Evolutionary conservation across 2,113 vertebrate species (phyloP), one percentile per base, ranked within the genome.

Genomic region (Brachirus orientalis): DNA sequence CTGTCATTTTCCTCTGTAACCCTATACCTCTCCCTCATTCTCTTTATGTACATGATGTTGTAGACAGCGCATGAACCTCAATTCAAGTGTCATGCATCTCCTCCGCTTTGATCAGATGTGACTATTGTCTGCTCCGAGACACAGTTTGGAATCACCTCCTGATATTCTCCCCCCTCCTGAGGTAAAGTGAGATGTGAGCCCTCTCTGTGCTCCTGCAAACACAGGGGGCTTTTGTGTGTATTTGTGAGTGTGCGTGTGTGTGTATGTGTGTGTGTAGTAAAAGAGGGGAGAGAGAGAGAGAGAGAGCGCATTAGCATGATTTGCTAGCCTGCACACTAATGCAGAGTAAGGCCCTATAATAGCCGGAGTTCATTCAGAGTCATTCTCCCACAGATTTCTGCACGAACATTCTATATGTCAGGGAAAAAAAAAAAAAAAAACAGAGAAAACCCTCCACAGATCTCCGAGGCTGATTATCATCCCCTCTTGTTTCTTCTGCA

Each of bases 141-240:
- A 82, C 70, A 77, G 89, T 91, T 93, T 87, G 93, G 89, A 91
- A 91, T 88, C 77, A 84, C 81, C 87, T 86, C 77, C 80, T 79
- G 85, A 88, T 88, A 88, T 73, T 65, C 82, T 82, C 72, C 84
- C 48, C 28, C 14, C 50, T 4, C 28, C 14, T 81, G 82, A 73
- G 86, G 90, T 92, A 92, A 92, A 92, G 79, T 85, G 93, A 96
- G 92, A 91, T 93, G 88, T 89, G 87, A 87, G 93, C 86, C 92
- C 63, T 66, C 82, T 92, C 91, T 92, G 88, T 94, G 84, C 86
- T 85, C 76, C 37, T 20, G 80, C 90, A 59, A 92, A 95, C 93
- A 96, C 92, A 93, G 91, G 81, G 83, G 85, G 86, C 85, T 92
- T 95, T 96, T 96, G 94, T 97, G 77, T 90, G 47, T 81, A 8